These are phyloP conservation scores for Corythornis vintsioides DNA, from an alignment of 2,113 vertebrate genomes.

Conservation along the genomic window DNA sequence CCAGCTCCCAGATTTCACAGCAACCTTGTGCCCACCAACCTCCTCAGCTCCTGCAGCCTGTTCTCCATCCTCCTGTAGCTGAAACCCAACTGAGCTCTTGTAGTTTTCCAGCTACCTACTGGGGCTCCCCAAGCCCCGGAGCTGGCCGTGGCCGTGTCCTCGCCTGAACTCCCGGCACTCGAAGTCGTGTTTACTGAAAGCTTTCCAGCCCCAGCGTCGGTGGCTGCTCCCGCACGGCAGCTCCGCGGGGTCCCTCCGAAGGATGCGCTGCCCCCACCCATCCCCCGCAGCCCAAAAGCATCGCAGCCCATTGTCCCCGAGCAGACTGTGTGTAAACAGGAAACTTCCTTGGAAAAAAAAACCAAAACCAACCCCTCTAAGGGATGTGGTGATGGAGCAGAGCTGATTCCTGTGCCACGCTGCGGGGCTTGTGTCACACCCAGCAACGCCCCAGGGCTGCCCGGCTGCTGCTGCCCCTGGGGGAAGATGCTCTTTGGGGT, in stretches of 20 bases:
- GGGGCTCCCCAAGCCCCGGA: background rate
- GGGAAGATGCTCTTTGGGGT: background rate
- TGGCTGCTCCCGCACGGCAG: background rate
- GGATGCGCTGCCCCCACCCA: background rate
- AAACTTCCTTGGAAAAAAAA: background rate
- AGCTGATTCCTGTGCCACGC: background rate
- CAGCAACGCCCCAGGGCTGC: fast-evolving
- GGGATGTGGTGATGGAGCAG: fast-evolving
- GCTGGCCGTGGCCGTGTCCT: constrained; percentile 1
- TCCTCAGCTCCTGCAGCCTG: fast-evolving
- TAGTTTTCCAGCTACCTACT: background rate
- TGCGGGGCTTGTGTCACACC: fast-evolving
- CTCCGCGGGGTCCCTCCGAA: fast-evolving
- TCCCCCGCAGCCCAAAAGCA: background rate
- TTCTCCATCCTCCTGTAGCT: background rate
- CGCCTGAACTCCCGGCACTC: background rate
- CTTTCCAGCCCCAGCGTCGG: background rate
- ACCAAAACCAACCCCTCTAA: background rate
- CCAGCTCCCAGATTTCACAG: background rate
- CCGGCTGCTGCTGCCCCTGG: fast-evolving
- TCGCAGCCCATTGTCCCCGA: background rate
- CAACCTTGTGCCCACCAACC: background rate
- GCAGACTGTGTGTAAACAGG: background rate
- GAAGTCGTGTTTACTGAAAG: background rate
- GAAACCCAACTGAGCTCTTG: background rate